A percentile compares a stretch with the other conserved stretches of the same genome.
Conservation (phyloP, 2,888 invertebrate genomes). For the Polymixis lichenea region DNA sequence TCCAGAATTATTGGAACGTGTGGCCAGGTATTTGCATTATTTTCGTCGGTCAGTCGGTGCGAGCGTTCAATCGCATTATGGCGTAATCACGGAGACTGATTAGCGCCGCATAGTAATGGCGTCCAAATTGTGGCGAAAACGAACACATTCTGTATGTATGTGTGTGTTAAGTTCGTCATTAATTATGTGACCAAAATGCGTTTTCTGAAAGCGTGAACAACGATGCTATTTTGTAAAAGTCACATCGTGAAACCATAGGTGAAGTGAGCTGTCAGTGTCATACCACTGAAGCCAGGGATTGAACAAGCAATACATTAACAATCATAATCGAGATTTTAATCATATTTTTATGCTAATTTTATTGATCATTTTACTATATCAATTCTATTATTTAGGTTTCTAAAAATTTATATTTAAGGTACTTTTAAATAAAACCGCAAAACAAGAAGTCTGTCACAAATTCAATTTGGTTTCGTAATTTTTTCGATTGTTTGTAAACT, state of each 20-base stretch:
- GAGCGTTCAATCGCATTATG: constrained; percentile 79
- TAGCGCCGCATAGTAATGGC: constrained; percentile 82
- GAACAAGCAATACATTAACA: too few species aligned
- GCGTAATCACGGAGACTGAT: constrained; percentile 86
- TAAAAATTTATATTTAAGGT: too few species aligned
- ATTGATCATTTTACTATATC: too few species aligned
- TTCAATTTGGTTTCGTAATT: too few species aligned
- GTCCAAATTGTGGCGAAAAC: constrained; percentile 69
- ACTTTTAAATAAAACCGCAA: too few species aligned
- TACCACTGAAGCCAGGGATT: too few species aligned
- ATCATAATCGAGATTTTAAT: too few species aligned
- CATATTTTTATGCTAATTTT: too few species aligned
- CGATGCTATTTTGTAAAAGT: neutral
- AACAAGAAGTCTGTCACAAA: too few species aligned
- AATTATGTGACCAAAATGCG: neutral
- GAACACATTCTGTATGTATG: constrained; percentile 34
- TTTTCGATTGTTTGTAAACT: too few species aligned
- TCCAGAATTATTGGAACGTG: constrained; percentile 54
- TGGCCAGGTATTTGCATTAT: constrained; percentile 78
- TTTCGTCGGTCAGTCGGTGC: constrained; percentile 71
- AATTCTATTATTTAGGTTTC: too few species aligned
- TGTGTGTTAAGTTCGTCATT: constrained; percentile 41
- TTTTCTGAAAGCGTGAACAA: neutral
- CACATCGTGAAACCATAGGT: neutral
- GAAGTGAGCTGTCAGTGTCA: neutral